Conservation (phyloP, 35 echinoderm and acorn worm species). For the Lytechinus variegatus region DNA sequence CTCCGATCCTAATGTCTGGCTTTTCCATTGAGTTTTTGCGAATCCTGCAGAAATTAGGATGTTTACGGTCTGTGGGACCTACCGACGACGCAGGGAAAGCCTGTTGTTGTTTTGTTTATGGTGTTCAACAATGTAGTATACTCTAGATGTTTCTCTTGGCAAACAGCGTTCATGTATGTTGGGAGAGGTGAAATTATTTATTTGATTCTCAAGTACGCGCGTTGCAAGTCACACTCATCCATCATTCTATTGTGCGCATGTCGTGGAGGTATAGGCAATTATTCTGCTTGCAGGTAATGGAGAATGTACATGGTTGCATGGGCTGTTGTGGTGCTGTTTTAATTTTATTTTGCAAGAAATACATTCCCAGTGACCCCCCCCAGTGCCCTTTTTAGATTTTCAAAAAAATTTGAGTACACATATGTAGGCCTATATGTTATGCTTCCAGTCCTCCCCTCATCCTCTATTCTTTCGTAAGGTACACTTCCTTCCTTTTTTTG, state of each 20-base stretch:
- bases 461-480: no score
- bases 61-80: not conserved
- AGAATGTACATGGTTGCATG: no score
- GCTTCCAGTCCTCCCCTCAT: no score
- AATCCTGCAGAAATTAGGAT: not conserved
- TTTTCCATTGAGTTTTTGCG: not conserved
- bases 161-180: not conserved
- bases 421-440: no score
- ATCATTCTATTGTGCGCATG: not conserved
- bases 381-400: no score
- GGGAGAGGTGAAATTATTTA: constrained; percentile 1
- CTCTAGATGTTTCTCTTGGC: no score
- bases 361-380: no score
- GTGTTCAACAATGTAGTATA: not conserved
- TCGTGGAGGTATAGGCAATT: not conserved
- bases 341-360: no score
- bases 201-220: not conserved
- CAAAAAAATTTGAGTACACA: no score
- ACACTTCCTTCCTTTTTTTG: no score
- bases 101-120: not conserved
- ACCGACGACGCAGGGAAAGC: not conserved
- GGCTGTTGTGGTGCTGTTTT: no score
- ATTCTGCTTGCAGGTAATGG: not conserved
- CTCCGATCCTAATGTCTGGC: not conserved
- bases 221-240: not conserved